Evolutionary conservation across 2,797 vertebrate species (phyloP).

Genomic region (Mareca strepera): DNA sequence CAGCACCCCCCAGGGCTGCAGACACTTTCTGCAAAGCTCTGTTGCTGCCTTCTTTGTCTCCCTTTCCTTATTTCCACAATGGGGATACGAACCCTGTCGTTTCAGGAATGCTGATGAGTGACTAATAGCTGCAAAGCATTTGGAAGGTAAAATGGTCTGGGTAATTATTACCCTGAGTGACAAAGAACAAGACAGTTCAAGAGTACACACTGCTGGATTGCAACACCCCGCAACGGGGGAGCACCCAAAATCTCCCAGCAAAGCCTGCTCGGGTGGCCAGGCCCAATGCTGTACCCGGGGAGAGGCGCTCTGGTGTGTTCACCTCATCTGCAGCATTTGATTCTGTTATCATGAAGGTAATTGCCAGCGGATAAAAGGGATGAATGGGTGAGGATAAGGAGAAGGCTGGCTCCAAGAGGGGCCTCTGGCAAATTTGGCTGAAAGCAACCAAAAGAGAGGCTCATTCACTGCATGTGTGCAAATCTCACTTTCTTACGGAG

Average conservation of each 20-base stretch:
- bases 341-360: not conserved
- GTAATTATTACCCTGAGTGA: not conserved
- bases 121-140: slow-evolving; percentile 4
- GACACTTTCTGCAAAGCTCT: not conserved
- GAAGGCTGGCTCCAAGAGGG: not conserved
- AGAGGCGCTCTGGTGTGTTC: not conserved
- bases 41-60: not conserved
- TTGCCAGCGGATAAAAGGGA: not conserved
- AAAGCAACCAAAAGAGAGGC: not conserved
- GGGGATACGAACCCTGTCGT: not conserved
- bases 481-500: not conserved
- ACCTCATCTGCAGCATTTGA: not conserved
- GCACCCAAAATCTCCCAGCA: not conserved
- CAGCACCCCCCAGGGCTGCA: not conserved
- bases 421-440: not conserved
- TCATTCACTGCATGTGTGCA: not conserved
- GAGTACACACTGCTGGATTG: not conserved
- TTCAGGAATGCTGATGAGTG: not conserved
- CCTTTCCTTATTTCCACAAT: not conserved
- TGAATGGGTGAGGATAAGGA: not conserved
- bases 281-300: fast-evolving
- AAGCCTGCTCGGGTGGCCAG: not conserved
- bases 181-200: not conserved
- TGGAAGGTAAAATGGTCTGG: not conserved
- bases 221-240: not conserved